A percentile compares a stretch with the other conserved stretches of the same genome.
phyloP scores from a whole-genome alignment of 2,113 vertebrate genomes.

The Hiodon tergisus region DNA sequence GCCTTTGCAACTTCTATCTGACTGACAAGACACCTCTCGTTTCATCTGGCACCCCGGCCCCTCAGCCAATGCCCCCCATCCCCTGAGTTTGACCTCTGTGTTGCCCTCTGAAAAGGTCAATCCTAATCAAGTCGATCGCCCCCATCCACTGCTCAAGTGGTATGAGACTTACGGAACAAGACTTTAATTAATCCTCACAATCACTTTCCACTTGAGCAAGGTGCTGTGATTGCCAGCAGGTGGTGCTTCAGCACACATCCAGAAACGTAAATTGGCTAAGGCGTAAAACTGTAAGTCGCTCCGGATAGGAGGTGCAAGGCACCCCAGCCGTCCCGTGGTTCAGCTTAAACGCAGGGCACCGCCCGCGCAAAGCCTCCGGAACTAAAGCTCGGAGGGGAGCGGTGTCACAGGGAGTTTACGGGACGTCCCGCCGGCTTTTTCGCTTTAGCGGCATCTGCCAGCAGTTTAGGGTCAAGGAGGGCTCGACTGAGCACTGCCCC shows the following conservation, averaged over 20 bases:
- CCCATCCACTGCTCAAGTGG: background rate
- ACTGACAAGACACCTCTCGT: conserved; percentile 31
- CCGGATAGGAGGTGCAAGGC: too few species aligned
- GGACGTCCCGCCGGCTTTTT: conserved; percentile 16
- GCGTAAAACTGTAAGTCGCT: too few species aligned
- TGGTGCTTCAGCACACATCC: too few species aligned
- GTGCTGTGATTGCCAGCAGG: background rate
- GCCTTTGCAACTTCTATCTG: conserved; percentile 45
- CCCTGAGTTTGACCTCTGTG: conserved; percentile 32
- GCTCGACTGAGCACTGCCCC: conserved; percentile 26
- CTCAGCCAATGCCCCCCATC: conserved; percentile 17
- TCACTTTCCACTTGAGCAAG: background rate
- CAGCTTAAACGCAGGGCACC: background rate
- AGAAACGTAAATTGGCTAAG: too few species aligned
- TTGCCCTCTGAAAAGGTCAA: conserved; percentile 34
- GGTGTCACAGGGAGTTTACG: background rate
- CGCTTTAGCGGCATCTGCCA: conserved; percentile 53
- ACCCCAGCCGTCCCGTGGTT: background rate
- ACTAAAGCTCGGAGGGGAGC: background rate
- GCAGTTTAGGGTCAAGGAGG: conserved; percentile 43
- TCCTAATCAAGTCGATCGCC: conserved; percentile 37
- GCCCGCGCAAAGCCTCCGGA: background rate
- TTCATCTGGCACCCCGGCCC: conserved; percentile 8
- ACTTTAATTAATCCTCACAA: background rate
- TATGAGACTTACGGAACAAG: background rate